phyloP scores from a whole-genome alignment of 2,797 vertebrate species.

The Fringilla coelebs region DNA sequence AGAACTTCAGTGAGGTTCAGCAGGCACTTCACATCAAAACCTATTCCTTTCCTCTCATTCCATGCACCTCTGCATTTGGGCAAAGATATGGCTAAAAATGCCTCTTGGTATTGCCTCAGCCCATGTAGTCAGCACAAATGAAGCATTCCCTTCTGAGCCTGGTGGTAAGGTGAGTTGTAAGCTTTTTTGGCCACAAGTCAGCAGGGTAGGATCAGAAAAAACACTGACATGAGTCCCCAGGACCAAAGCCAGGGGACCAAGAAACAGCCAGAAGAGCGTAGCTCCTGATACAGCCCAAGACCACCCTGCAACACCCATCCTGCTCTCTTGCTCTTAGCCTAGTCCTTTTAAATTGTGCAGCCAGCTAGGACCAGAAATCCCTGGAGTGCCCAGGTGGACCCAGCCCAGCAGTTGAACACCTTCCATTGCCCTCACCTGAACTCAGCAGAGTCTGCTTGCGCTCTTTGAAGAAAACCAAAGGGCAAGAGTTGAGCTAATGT shows the following conservation, averaged over 20 bases:
- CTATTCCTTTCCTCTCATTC: background rate
- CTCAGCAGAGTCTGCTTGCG: background rate
- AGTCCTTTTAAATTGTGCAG: background rate
- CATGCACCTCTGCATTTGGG: background rate
- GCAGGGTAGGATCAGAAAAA: background rate
- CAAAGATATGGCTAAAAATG: background rate
- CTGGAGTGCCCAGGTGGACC: background rate
- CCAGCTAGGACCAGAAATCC: background rate
- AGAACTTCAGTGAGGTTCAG: background rate
- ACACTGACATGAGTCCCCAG: background rate
- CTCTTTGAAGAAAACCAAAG: background rate
- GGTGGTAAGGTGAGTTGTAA: constrained; percentile 14
- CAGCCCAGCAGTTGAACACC: background rate
- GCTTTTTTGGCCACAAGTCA: constrained; percentile 21
- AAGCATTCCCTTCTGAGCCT: background rate
- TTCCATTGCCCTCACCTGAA: background rate
- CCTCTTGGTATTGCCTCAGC: background rate
- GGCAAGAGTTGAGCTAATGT: background rate
- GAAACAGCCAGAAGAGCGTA: background rate
- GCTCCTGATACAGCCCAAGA: background rate
- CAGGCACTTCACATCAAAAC: background rate
- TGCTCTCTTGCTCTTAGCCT: background rate
- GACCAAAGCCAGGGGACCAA: background rate
- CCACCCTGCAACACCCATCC: background rate
- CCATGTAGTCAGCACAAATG: background rate